These are phyloP conservation scores for Darevskia mixta DNA, from an alignment of 2,797 vertebrate species.

Conservation along the genomic window DNA sequence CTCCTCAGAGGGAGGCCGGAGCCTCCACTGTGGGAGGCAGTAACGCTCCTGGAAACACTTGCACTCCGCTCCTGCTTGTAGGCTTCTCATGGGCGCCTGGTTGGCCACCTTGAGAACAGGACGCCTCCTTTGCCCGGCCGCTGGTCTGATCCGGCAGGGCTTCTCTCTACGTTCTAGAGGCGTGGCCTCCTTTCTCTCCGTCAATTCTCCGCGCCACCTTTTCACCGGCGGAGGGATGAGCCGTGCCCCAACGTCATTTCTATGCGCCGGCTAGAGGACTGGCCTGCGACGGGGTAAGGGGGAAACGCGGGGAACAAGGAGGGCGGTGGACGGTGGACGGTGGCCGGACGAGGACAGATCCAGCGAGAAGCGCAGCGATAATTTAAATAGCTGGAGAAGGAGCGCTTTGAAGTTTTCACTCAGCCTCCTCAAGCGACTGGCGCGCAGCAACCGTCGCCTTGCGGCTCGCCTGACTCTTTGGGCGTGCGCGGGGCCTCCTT, in stretches of 20 bases:
- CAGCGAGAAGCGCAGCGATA: neutral
- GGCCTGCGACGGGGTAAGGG: no score
- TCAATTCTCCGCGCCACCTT: neutral
- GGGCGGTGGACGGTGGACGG: conserved; percentile 36
- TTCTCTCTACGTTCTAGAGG: no score
- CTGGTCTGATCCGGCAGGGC: no score
- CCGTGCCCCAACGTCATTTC: neutral
- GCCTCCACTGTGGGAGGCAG: no score
- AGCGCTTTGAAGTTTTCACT: neutral
- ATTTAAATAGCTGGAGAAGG: no score
- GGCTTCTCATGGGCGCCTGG: no score
- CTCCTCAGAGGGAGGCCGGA: no score
- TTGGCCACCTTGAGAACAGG: no score
- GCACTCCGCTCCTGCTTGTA: no score
- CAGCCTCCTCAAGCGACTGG: neutral
- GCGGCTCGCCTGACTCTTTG: neutral
- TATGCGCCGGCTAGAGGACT: neutral
- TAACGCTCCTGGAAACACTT: no score
- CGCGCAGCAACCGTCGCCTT: neutral
- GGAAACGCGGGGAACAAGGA: rapidly evolving
- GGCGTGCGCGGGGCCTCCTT: neutral
- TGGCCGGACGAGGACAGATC: conserved; percentile 6
- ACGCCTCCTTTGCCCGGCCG: no score
- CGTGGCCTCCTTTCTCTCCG: neutral
- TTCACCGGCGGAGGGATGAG: no score